phyloP scores from a whole-genome alignment of 2,888 invertebrate genomes.

The Mactromeris polynyma region DNA sequence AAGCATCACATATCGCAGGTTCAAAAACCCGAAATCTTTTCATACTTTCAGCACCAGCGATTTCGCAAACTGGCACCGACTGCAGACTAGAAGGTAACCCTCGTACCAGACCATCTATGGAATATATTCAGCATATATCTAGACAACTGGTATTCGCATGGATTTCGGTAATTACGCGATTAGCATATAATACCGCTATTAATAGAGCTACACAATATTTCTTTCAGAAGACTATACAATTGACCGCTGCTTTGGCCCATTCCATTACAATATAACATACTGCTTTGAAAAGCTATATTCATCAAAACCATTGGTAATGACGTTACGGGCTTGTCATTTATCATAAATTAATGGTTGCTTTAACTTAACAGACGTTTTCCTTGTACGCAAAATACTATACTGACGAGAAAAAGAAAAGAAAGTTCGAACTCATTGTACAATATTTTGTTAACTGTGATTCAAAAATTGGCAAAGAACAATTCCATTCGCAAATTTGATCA shows the following conservation, averaged over 20 bases:
- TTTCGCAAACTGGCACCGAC: constrained; percentile 13
- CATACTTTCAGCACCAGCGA: constrained; percentile 32
- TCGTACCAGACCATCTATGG: constrained; percentile 27
- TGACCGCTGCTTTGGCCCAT: constrained; percentile 8
- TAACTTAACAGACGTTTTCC: neutral
- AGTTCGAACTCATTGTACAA: no score
- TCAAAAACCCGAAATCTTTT: constrained; percentile 21
- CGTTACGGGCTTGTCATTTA: neutral
- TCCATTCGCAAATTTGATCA: no score
- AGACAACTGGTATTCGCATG: neutral
- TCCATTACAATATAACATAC: constrained; percentile 17
- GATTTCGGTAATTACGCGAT: neutral
- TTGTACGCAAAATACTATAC: constrained; percentile 7
- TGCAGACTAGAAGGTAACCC: neutral
- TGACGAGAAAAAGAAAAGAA: no score
- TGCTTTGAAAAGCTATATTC: constrained; percentile 9
- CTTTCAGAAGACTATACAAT: constrained; percentile 1
- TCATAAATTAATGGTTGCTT: constrained; percentile 13
- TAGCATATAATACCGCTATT: constrained; percentile 16
- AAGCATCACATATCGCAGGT: constrained; percentile 32
- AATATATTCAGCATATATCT: neutral
- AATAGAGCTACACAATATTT: neutral
- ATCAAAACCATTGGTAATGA: neutral
- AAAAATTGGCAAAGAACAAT: no score
- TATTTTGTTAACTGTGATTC: no score